Conservation (phyloP, 2,797 vertebrate genomes). For the Channallabes apus region DNA sequence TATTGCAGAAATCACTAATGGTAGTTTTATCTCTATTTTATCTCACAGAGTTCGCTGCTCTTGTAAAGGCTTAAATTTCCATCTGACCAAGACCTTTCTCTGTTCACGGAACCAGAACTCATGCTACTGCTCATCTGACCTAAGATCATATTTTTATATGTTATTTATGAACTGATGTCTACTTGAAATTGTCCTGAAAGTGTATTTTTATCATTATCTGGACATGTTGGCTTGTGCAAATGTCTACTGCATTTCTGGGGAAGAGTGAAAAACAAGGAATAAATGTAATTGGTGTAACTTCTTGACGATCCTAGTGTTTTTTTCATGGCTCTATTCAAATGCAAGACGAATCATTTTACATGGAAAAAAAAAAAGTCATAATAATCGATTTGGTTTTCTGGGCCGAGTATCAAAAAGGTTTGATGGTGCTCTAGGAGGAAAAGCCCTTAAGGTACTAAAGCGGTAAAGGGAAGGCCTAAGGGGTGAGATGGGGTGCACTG, state of each 20-base stretch:
- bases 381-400: neutral
- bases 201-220: constrained; percentile 65
- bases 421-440: constrained; percentile 42
- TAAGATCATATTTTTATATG: constrained; percentile 76
- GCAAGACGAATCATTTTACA: neutral
- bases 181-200: constrained; percentile 66
- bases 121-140: constrained; percentile 68
- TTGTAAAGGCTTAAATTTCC: constrained; percentile 80
- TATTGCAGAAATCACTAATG: constrained; percentile 57
- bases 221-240: constrained; percentile 73
- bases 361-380: neutral
- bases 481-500: no score
- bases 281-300: constrained; percentile 80
- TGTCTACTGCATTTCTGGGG: constrained; percentile 77
- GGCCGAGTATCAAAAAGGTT: constrained; percentile 43
- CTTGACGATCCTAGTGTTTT: constrained; percentile 45
- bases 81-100: constrained; percentile 73
- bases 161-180: constrained; percentile 80
- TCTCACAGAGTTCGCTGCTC: constrained; percentile 75
- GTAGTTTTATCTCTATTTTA: constrained; percentile 62
- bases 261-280: constrained; percentile 82
- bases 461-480: constrained; percentile 54
- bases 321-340: constrained; percentile 38
- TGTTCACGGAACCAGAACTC: constrained; percentile 74
- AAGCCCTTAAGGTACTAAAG: constrained; percentile 52